These are phyloP conservation scores for Automeris io DNA, from an alignment of 2,888 invertebrate species.

Conservation along the genomic window DNA sequence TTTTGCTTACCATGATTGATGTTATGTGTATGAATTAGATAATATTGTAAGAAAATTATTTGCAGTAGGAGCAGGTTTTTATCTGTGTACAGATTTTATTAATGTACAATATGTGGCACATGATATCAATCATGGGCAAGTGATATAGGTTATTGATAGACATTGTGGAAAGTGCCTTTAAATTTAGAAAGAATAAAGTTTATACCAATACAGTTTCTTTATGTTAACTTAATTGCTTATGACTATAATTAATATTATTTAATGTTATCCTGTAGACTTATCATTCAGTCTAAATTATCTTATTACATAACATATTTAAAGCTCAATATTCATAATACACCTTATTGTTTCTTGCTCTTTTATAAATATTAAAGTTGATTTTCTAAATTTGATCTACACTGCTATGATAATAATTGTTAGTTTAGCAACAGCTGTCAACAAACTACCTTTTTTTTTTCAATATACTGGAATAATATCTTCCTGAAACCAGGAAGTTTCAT, in stretches of 20 bases:
- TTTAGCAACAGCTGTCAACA: too few species aligned
- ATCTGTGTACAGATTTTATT: neutral
- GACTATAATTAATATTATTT: constrained; percentile 76
- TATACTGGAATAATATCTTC: too few species aligned
- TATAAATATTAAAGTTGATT: too few species aligned
- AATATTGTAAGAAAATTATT: neutral
- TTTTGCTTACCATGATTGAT: constrained; percentile 33
- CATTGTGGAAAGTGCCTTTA: constrained; percentile 76
- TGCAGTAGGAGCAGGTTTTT: neutral
- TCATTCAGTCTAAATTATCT: too few species aligned
- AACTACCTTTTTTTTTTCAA: too few species aligned
- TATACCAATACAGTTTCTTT: constrained; percentile 76
- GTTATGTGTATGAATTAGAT: constrained; percentile 2
- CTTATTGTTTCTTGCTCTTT: too few species aligned
- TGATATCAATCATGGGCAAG: constrained; percentile 57
- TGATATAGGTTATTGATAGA: constrained; percentile 57
- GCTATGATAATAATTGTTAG: too few species aligned
- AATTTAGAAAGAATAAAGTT: constrained; percentile 73
- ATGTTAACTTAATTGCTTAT: constrained; percentile 76
- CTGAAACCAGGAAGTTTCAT: too few species aligned
- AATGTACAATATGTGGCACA: constrained; percentile 20
- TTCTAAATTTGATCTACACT: too few species aligned
- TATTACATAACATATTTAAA: too few species aligned
- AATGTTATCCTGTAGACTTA: constrained; percentile 35
- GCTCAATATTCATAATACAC: too few species aligned